Evolutionary conservation across 37 sponge, comb jelly and placozoan genomes (phyloP).

Genomic region (Mnemiopsis leidyi): DNA sequence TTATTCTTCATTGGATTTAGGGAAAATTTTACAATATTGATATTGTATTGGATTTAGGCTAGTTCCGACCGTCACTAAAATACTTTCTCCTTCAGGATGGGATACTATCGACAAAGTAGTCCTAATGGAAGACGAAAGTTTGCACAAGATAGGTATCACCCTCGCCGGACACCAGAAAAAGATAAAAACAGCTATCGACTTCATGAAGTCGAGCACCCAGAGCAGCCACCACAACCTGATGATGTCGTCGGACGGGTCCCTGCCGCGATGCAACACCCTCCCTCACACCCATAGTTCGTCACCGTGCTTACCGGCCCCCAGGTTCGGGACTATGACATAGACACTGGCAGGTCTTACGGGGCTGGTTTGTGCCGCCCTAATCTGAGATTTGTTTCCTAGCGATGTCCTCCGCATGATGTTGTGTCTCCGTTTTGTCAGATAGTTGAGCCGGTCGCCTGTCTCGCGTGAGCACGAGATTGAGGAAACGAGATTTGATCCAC

Average conservation of each 20-base stretch:
- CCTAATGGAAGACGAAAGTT: neutral
- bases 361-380: neutral
- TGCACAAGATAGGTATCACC: constrained; percentile 14
- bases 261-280: constrained; percentile 28
- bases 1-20: no score
- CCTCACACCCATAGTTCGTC: neutral
- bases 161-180: constrained; percentile 34
- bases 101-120: neutral
- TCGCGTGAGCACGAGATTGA: neutral
- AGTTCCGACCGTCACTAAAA: no score
- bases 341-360: neutral
- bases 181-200: constrained; percentile 40
- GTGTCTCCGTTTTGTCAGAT: no score
- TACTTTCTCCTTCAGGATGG: constrained; percentile 25
- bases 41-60: no score
- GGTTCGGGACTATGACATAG: neutral
- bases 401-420: neutral
- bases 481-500: neutral
- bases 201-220: neutral
- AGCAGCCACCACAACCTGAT: neutral
- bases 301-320: neutral
- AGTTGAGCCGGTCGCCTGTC: neutral
- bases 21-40: no score
- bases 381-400: neutral
- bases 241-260: neutral